Conservation (phyloP, 92 coral and sea anemone genomes). For the Bergia puertoricense region DNA sequence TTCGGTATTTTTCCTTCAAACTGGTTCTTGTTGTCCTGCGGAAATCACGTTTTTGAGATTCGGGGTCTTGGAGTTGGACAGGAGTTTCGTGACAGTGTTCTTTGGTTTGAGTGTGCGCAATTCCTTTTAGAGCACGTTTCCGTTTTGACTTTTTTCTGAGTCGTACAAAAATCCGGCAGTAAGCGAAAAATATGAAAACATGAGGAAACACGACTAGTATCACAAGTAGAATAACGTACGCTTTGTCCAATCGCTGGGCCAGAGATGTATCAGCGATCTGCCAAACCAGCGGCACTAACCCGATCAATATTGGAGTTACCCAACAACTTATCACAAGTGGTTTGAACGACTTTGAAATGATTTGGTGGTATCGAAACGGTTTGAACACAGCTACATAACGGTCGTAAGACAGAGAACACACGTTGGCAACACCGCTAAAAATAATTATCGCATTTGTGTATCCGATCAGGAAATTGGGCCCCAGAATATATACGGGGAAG, state of each 20-base stretch:
- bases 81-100: neutral
- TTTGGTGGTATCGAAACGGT: slow-evolving; percentile 24
- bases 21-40: neutral
- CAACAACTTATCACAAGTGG: slow-evolving; percentile 8
- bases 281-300: slow-evolving; percentile 25
- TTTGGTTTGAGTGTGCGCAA: neutral
- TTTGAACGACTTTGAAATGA: slow-evolving; percentile 25
- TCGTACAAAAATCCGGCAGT: slow-evolving; percentile 32
- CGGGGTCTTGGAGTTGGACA: neutral
- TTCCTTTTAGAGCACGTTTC: neutral
- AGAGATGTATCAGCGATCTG: neutral
- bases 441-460: slow-evolving; percentile 24
- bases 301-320: slow-evolving; percentile 16
- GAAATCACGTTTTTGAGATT: neutral
- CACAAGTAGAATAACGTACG: slow-evolving; percentile 9
- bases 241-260: neutral
- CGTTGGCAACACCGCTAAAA: slow-evolving; percentile 38
- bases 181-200: slow-evolving; percentile 4
- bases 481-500: slow-evolving; percentile 30
- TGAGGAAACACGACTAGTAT: neutral
- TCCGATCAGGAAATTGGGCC: slow-evolving; percentile 25
- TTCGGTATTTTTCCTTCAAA: neutral
- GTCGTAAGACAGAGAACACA: slow-evolving; percentile 26
- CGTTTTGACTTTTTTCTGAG: slow-evolving; percentile 22
- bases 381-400: slow-evolving; percentile 32